Evolutionary conservation across 2,797 vertebrate genomes (phyloP), one percentile per base, ranked within the genome.

Genomic region (Phrynocephalus vlangalii): DNA sequence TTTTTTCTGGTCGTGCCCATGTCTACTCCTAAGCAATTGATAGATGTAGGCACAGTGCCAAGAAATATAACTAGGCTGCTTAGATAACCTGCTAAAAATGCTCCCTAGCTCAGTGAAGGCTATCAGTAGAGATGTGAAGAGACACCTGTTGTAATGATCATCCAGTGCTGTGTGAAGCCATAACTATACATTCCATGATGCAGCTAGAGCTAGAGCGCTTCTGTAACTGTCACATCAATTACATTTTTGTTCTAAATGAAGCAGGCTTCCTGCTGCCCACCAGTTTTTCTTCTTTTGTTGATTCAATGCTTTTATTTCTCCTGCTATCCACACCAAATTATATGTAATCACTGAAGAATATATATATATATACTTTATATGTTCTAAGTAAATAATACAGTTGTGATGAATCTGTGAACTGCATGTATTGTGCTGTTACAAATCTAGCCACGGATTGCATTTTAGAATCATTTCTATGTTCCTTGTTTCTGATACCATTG

Each of bases 51-150:
- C 93, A 86, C 0, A 0, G 73, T 91, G 95, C 95, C 94, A 95
- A 87, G 91, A 94, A 81, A 79, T 88, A 85, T 68, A 88, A 94
- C 91, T 92, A 94, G 92, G 89, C 92, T 91, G 92, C 93, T 92
- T 93, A 92, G 92, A 94, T 92, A 92, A 90, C 83, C 87, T 82
- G 90, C 89, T 68, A 84, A 48, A 92, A 94, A 93, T 92, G 86
- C 87, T 93, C 93, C 91, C 89, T 93, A 91, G 92, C 91, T 94
- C 92, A 94, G 92, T 75, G 92, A 93, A 91, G 89, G 91, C 92
- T 87, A 90, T 82, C 87, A 87, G 33, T 87, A 93, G 93, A 91
- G 1, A 66, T 71, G 22, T 71, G 75, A 87, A 48, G 81, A 90
- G 82, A 86, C 92, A 95, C 94, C 95, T 94, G 94, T 95, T 93